Evolutionary conservation across 2,888 invertebrate genomes (phyloP), one percentile per base, ranked within the genome.

Genomic region (Antheraea yamamai): DNA sequence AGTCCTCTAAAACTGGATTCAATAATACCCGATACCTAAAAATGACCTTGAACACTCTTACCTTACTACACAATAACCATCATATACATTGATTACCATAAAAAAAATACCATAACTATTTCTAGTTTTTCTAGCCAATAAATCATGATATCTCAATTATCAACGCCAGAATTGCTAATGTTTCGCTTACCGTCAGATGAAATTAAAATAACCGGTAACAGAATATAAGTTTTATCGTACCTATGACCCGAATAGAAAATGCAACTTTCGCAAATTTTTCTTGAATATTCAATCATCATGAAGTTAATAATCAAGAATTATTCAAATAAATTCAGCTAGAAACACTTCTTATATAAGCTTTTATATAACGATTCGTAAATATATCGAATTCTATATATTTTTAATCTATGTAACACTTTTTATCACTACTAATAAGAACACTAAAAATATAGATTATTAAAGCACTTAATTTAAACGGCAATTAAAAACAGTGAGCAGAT

Each of bases 401-500:
- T 39, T 20, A 70, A 35, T 68, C 68, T 68, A n/a, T 68, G 18
- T 30, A 20, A 70, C 39, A 70, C 70, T 39, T 20, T 23, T 68
- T 20, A 70, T 20, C 70, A 70, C 70, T 39, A 39, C 20, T 23
- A n/a, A 39, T 8, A 3, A n/a, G 20, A 39, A 26, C 52, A 72
- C 72, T n/a, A 72, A 26, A 52, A 52, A 18, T 20, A 73, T 61
- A 8, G 58, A 58, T 26, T 58, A 47, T 61, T 58, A 61, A 10
- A 75, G 47, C 47, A 70, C 23, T 71, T 58, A 58, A 76, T 55
- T 64, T 75, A 55, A 72, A 75, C 66, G 77, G 78, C 73, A 39
- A 74, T 12, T 7, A 30, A 66, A 76, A 78, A 78, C 80, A 23
- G 61, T 76, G 78, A 79, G 80, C 75, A 78, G 77, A 78, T 73